These are phyloP conservation scores for Rhipidura dahli DNA, from an alignment of 2,113 vertebrate genomes.

Conservation along the genomic window DNA sequence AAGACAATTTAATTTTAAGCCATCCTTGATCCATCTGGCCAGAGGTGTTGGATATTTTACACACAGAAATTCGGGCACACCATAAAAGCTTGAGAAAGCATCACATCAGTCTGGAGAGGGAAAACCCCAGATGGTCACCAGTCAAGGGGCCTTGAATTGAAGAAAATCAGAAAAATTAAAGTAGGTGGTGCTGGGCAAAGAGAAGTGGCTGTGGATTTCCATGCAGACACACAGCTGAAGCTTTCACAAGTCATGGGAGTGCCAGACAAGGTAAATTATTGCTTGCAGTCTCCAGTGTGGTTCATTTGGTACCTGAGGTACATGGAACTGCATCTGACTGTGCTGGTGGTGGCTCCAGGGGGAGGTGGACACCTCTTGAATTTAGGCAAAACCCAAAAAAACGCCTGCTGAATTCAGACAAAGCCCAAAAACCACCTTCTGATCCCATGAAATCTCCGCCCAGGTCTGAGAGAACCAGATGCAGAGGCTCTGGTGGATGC, in stretches of 20 bases:
- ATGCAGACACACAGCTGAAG: not conserved
- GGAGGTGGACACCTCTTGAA: not conserved
- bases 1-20: not conserved
- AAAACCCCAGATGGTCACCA: not conserved
- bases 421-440: not conserved
- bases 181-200: not conserved
- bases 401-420: not conserved
- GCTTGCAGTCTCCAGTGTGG: not conserved
- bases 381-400: not conserved
- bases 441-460: too few relatives aligned
- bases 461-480: not conserved
- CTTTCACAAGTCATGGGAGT: not conserved
- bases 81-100: not conserved
- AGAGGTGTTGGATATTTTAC: not conserved
- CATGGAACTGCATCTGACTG: not conserved
- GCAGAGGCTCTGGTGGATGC: not conserved
- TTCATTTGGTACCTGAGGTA: not conserved
- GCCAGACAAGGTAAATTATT: not conserved
- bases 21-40: not conserved
- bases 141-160: not conserved
- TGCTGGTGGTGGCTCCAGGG: not conserved
- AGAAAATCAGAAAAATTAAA: not conserved
- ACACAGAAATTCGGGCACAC: not conserved
- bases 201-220: not conserved
- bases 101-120: not conserved